Percentiles rank a stretch among this genome's conserved stretches.
These are phyloP conservation scores for Ametastegia equiseti DNA, from an alignment of 2,888 invertebrate genomes.

Conservation along the genomic window DNA sequence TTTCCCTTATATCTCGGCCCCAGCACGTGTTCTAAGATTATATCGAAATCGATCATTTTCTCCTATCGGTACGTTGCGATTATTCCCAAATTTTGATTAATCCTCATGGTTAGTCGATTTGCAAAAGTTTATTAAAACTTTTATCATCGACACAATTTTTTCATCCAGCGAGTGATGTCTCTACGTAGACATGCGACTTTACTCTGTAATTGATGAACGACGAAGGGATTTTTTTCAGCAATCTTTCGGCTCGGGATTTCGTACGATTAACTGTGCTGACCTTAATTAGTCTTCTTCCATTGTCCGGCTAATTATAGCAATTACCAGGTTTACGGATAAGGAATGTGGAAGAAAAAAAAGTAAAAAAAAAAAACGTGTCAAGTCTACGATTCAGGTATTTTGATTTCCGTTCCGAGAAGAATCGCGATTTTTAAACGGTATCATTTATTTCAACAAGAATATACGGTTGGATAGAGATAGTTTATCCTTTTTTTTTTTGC, in stretches of 20 bases:
- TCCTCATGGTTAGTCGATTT: background rate
- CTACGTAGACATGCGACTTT: background rate
- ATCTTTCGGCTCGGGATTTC: background rate
- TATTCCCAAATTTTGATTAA: background rate
- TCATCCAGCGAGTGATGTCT: background rate
- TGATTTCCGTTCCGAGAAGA: background rate
- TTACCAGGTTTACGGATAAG: background rate
- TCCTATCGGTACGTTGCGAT: background rate
- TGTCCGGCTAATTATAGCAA: conserved; percentile 13
- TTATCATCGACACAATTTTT: background rate
- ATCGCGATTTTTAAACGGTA: background rate
- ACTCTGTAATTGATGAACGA: background rate
- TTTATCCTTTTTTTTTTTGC: too few species aligned
- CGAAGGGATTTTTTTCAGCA: background rate
- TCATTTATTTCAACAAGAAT: background rate
- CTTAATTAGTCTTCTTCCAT: conserved; percentile 30
- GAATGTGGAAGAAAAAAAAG: too few species aligned
- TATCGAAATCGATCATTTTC: background rate
- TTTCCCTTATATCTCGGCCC: background rate
- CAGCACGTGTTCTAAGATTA: background rate
- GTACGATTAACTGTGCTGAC: conserved; percentile 17
- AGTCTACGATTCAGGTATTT: background rate
- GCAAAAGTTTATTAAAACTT: background rate
- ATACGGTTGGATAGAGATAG: background rate
- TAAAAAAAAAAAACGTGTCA: background rate